Evolutionary conservation across 2,888 invertebrate genomes (phyloP).

Genomic region (Heliconius sara): DNA sequence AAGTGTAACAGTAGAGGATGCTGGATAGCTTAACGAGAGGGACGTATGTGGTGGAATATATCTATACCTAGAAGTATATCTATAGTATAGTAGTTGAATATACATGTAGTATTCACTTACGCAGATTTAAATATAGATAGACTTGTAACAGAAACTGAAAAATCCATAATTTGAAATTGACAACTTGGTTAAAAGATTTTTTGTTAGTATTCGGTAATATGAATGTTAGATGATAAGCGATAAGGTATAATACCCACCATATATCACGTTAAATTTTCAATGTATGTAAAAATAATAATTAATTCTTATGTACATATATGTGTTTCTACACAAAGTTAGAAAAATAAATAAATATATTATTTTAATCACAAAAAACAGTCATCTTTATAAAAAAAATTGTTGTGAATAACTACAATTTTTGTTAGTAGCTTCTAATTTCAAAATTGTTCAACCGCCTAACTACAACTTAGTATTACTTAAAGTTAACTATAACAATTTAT

Average conservation of each 20-base stretch:
- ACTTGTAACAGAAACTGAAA: conserved; percentile 36
- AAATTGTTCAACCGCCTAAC: too few species aligned
- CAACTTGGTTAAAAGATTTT: too few species aligned
- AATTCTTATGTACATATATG: too few species aligned
- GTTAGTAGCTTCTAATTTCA: too few species aligned
- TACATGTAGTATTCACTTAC: conserved; percentile 52
- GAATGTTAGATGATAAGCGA: not conserved
- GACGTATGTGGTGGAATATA: conserved; percentile 62
- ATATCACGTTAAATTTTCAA: not conserved
- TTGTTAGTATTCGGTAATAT: not conserved
- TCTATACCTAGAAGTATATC: conserved; percentile 39
- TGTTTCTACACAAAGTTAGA: too few species aligned
- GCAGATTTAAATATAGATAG: conserved; percentile 55
- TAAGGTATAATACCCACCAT: not conserved
- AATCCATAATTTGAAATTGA: conserved; percentile 21
- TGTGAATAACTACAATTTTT: too few species aligned
- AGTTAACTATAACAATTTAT: not conserved
- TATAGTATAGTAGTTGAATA: conserved; percentile 49
- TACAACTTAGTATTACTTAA: too few species aligned
- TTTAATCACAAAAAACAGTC: too few species aligned
- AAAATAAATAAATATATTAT: too few species aligned
- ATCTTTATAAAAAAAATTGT: too few species aligned
- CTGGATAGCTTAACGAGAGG: conserved; percentile 71
- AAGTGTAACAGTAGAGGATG: conserved; percentile 69
- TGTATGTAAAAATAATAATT: not conserved